Conservation (phyloP, 2,797 vertebrate species). For the Halcyon badia region DNA sequence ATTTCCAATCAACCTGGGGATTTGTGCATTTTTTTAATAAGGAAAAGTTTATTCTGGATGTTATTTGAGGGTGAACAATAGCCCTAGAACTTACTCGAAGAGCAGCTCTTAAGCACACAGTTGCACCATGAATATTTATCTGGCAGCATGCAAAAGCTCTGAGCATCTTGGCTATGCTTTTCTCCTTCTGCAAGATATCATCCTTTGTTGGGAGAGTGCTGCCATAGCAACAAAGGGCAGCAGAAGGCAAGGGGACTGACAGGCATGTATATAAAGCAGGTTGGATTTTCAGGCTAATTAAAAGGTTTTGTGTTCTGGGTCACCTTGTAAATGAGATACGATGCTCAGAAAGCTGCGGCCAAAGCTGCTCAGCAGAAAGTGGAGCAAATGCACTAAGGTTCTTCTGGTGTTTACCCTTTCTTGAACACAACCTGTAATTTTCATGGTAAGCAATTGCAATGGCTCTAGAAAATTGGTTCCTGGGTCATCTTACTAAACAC, state of each 20-base stretch:
- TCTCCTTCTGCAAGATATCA: constrained; percentile 22
- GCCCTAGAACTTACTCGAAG: constrained; percentile 27
- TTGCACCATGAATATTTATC: constrained; percentile 72
- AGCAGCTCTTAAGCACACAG: constrained; percentile 17
- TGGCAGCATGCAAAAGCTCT: background rate
- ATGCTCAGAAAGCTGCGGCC: constrained; percentile 42
- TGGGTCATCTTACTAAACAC: constrained; percentile 31
- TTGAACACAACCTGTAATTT: background rate
- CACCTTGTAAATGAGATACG: constrained; percentile 73
- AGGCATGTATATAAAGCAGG: constrained; percentile 76
- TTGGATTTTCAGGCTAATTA: constrained; percentile 78
- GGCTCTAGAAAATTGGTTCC: constrained; percentile 4
- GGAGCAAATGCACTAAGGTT: background rate
- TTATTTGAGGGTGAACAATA: background rate
- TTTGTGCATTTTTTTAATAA: background rate
- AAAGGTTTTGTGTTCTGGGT: constrained; percentile 66
- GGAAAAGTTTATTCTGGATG: background rate
- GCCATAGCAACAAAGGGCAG: constrained; percentile 82
- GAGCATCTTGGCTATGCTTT: constrained; percentile 9
- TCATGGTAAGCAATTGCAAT: background rate
- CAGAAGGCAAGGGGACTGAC: constrained; percentile 82
- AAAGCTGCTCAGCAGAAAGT: background rate
- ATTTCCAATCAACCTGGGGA: background rate
- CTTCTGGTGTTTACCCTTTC: background rate
- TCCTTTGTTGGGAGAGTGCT: constrained; percentile 84